These are phyloP conservation scores for Falco naumanni DNA, from an alignment of 2,797 vertebrate species.

Conservation along the genomic window DNA sequence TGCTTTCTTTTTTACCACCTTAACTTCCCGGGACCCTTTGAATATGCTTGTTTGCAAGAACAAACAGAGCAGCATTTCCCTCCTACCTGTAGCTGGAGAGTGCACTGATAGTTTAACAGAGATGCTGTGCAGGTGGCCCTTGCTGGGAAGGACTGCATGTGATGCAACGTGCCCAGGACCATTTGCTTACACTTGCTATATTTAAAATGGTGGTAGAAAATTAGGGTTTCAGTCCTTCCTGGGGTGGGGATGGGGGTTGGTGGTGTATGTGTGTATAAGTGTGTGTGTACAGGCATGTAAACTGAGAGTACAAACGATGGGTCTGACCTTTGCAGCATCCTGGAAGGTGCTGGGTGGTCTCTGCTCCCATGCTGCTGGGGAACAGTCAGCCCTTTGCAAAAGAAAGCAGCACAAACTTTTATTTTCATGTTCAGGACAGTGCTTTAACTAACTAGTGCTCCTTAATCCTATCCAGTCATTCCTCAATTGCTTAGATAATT, in stretches of 20 bases:
- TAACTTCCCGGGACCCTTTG: background rate
- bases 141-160: background rate
- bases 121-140: background rate
- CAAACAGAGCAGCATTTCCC: background rate
- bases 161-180: background rate
- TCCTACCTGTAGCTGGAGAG: background rate
- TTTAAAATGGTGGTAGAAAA: background rate
- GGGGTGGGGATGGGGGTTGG: background rate
- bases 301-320: background rate
- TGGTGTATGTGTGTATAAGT: fast-evolving
- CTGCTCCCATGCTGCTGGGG: background rate
- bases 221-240: background rate
- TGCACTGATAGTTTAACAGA: background rate
- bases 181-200: background rate
- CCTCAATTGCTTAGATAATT: background rate
- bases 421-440: background rate
- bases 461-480: background rate
- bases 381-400: background rate
- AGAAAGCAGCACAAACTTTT: background rate
- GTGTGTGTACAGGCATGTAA: too few species aligned
- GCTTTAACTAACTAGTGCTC: background rate
- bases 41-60: background rate
- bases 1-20: background rate
- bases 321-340: background rate
- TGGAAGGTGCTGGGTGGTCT: background rate